Conservation (phyloP, 2,797 vertebrate genomes). For the Acrocephalus scirpaceus region DNA sequence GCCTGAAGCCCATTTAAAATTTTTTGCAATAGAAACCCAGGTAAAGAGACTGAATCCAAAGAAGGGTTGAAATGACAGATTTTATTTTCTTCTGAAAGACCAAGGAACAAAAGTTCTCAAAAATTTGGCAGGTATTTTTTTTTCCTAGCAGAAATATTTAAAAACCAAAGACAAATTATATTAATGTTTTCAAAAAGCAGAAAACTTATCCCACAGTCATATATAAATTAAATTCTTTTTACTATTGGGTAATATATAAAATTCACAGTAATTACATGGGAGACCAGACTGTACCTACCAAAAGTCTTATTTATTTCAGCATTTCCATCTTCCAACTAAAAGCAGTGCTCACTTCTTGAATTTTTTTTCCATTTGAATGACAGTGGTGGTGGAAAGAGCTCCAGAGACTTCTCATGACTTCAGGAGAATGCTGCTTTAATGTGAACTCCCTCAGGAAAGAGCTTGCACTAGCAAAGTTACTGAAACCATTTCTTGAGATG, state of each 20-base stretch:
- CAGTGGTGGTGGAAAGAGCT: background rate
- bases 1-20: background rate
- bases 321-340: background rate
- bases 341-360: background rate
- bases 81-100: background rate
- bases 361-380: background rate
- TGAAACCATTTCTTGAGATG: background rate
- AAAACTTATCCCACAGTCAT: background rate
- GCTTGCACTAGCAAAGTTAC: background rate
- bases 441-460: background rate
- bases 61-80: background rate
- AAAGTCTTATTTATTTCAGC: background rate
- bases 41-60: background rate
- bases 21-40: background rate
- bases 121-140: background rate
- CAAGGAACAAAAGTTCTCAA: background rate
- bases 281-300: background rate
- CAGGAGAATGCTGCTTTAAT: background rate
- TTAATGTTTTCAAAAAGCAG: background rate
- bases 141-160: background rate
- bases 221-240: background rate
- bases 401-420: background rate
- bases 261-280: background rate
- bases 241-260: background rate
- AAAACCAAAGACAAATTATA: background rate